Evolutionary conservation across 2,797 vertebrate genomes (phyloP).

Genomic region (Podarcis lilfordi): DNA sequence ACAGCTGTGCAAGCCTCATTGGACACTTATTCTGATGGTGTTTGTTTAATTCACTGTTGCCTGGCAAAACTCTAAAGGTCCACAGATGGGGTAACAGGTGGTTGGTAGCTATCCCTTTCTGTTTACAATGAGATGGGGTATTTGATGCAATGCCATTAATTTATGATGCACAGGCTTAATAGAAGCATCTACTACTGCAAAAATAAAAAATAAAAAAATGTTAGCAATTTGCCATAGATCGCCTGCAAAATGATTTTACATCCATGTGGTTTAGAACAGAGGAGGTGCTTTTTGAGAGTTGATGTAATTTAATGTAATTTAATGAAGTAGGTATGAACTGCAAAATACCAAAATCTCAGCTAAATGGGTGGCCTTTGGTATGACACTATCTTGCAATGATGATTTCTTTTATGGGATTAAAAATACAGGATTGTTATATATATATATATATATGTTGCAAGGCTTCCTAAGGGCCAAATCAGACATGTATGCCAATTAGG

Average conservation of each 20-base stretch:
- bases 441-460: neutral
- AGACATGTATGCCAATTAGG: neutral
- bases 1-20: neutral
- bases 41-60: neutral
- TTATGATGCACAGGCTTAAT: neutral
- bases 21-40: no score
- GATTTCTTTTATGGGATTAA: neutral
- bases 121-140: neutral
- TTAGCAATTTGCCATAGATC: no score
- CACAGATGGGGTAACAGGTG: slow-evolving; percentile 2
- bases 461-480: neutral
- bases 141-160: neutral
- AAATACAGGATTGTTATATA: neutral
- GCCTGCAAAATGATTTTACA: neutral
- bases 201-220: no score
- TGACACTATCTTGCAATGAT: neutral
- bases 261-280: neutral
- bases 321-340: neutral
- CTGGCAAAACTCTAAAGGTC: neutral
- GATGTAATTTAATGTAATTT: neutral
- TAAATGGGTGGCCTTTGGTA: neutral
- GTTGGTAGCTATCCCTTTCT: neutral
- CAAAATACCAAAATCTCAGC: neutral
- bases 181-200: neutral
- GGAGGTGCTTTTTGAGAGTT: neutral